Evolutionary conservation across 92 coral and sea anemone genomes (phyloP).

Genomic region (Muricea muricata): DNA sequence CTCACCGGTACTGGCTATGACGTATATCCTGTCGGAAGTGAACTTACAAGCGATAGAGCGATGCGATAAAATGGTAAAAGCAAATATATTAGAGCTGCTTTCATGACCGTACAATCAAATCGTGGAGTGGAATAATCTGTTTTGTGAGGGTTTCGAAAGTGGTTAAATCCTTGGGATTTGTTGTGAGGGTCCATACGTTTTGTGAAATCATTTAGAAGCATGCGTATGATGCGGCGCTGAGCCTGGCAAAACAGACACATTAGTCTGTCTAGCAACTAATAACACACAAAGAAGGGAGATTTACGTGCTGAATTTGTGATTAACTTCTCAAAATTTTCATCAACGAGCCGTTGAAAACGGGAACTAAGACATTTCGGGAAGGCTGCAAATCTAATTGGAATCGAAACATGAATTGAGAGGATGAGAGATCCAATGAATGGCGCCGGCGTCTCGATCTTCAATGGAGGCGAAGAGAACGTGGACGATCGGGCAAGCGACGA

Average conservation of each 20-base stretch:
- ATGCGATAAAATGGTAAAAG: neutral
- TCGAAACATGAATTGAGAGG: conserved; percentile 28
- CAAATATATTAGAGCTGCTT: neutral
- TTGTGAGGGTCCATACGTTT: neutral
- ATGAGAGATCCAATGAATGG: conserved; percentile 50
- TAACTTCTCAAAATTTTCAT: neutral
- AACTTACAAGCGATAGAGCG: neutral
- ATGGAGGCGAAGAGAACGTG: conserved; percentile 3
- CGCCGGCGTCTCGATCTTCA: conserved; percentile 37
- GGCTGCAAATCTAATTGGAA: neutral
- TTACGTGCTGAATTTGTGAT: neutral
- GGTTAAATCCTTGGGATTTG: neutral
- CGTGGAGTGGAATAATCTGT: neutral
- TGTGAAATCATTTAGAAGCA: neutral
- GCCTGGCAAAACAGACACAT: neutral
- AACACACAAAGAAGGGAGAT: neutral
- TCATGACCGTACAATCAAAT: neutral
- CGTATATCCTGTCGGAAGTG: conserved; percentile 11
- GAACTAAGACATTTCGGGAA: neutral
- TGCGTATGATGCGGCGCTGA: neutral
- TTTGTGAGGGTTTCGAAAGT: neutral
- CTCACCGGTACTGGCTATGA: neutral
- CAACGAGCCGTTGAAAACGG: conserved; percentile 12
- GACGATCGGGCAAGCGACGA: conserved; percentile 4
- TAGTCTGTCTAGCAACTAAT: conserved; percentile 17